A percentile compares a stretch with the other conserved stretches of the same genome.
phyloP scores from a whole-genome alignment of 2,888 invertebrate genomes.

The Melieria picta region DNA sequence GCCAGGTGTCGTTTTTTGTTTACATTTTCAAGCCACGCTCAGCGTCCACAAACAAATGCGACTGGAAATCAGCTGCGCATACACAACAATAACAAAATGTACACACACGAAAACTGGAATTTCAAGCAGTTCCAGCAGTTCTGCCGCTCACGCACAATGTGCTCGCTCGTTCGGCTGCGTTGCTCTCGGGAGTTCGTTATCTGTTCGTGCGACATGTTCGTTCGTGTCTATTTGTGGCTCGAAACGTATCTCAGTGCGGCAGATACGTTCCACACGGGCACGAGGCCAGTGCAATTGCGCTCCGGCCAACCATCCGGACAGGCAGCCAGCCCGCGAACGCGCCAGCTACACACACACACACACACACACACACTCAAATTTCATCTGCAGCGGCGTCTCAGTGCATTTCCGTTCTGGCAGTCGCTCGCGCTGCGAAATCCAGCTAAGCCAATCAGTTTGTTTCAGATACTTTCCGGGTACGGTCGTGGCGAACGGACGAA shows the following conservation, averaged over 20 bases:
- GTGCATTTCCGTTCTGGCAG: conserved; percentile 1
- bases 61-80: conserved; percentile 24
- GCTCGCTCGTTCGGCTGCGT: not conserved
- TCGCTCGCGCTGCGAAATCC: not conserved
- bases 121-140: conserved; percentile 32
- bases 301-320: conserved; percentile 9
- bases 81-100: conserved; percentile 19
- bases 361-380: no score
- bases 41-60: conserved; percentile 18
- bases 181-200: not conserved
- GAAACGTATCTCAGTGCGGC: not conserved
- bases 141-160: conserved; percentile 2
- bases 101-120: conserved; percentile 32
- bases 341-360: no score
- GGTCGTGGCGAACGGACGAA: conserved; percentile 29
- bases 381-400: not conserved
- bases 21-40: conserved; percentile 24
- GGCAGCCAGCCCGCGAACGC: not conserved
- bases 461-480: conserved; percentile 30
- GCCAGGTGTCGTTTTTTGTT: conserved; percentile 17
- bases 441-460: conserved; percentile 35
- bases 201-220: not conserved
- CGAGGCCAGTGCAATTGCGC: not conserved
- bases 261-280: conserved; percentile 14
- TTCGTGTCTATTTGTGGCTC: not conserved